These are phyloP conservation scores for Himalopsyche kuldschensis DNA, from an alignment of 2,888 invertebrate genomes.

Conservation along the genomic window DNA sequence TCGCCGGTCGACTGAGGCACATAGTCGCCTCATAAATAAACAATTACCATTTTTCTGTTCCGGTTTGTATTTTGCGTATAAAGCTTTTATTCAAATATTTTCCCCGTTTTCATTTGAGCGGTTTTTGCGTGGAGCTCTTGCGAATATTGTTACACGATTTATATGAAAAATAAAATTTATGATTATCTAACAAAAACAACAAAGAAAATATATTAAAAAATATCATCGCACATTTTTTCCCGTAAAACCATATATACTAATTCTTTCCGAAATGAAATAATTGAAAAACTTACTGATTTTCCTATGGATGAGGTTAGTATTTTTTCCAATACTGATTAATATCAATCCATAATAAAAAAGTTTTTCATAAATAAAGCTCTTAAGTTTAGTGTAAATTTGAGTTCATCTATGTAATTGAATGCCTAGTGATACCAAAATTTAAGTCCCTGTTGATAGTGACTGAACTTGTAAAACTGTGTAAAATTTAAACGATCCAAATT, in stretches of 20 bases:
- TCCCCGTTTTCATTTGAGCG: background rate
- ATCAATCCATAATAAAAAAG: too few relatives aligned
- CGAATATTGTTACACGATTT: background rate
- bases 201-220: too few relatives aligned
- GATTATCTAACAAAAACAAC: background rate
- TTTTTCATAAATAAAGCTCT: too few relatives aligned
- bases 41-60: conserved; percentile 34
- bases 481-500: too few relatives aligned
- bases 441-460: too few relatives aligned
- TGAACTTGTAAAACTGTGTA: too few relatives aligned
- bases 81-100: conserved; percentile 12
- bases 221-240: background rate
- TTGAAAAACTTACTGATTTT: too few relatives aligned
- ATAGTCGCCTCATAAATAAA: conserved; percentile 32
- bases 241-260: background rate
- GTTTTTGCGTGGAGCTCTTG: background rate
- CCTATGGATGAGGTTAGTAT: too few relatives aligned
- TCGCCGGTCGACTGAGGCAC: conserved; percentile 13
- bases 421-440: too few relatives aligned
- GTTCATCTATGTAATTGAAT: too few relatives aligned
- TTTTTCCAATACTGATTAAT: too few relatives aligned
- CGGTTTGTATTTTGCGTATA: conserved; percentile 8
- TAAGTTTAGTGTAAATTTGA: too few relatives aligned
- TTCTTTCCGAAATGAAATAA: background rate
- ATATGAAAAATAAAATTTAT: background rate